Conservation (phyloP, 2,888 invertebrate genomes). For the Steinernema hermaphroditum region DNA sequence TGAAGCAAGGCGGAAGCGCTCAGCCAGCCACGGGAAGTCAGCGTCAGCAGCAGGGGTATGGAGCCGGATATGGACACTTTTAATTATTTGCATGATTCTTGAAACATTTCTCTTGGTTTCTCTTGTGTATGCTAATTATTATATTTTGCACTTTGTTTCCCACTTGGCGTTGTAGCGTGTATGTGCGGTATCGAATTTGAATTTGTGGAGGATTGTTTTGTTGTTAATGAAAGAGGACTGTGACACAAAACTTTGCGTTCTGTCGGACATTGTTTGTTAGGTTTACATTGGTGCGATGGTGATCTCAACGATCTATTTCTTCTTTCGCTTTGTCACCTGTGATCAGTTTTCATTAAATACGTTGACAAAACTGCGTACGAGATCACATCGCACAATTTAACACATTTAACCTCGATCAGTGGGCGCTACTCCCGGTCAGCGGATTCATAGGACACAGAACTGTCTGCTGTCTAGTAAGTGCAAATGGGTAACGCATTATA, state of each 20-base stretch:
- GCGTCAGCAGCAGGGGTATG: neutral
- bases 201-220: neutral
- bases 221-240: neutral
- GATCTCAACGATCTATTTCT: neutral
- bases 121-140: neutral
- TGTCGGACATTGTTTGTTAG: neutral
- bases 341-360: neutral
- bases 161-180: neutral
- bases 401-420: too few relatives aligned
- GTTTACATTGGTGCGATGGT: neutral
- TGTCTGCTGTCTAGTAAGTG: too few relatives aligned
- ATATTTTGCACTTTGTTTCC: neutral
- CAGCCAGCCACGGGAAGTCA: neutral
- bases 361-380: neutral
- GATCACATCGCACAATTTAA: too few relatives aligned
- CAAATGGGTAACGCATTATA: too few relatives aligned
- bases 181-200: too few relatives aligned
- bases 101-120: neutral
- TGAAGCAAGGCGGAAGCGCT: conserved; percentile 8
- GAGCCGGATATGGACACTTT: neutral
- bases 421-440: too few relatives aligned
- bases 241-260: neutral
- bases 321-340: conserved; percentile 4
- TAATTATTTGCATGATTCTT: too few relatives aligned
- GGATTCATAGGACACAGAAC: too few relatives aligned